Evolutionary conservation across 2,113 vertebrate genomes (phyloP).

Genomic region (Sebastes schlegelii): DNA sequence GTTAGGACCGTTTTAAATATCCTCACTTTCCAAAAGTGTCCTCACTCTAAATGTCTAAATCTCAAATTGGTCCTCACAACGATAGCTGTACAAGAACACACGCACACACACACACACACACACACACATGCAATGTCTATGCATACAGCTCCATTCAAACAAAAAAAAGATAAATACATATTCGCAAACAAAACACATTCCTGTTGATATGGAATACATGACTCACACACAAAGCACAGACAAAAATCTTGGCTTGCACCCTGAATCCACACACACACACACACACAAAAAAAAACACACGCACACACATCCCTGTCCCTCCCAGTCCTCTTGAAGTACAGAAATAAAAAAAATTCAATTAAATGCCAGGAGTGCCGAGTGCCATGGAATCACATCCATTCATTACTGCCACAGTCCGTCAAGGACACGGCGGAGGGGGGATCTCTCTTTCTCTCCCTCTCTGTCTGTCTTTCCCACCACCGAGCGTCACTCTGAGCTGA

Average conservation of each 20-base stretch:
- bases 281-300: not conserved
- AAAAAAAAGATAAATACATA: not conserved
- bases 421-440: slow-evolving; percentile 3
- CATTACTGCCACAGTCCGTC: slow-evolving; percentile 60
- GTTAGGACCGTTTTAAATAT: no score
- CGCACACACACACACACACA: not conserved
- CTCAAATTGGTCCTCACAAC: no score
- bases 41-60: no score
- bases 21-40: no score
- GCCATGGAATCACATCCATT: slow-evolving; percentile 53
- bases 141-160: not conserved
- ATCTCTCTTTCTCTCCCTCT: not conserved
- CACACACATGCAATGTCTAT: not conserved
- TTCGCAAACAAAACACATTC: not conserved
- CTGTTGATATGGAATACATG: not conserved
- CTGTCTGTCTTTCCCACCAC: slow-evolving; percentile 1
- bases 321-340: slow-evolving; percentile 21
- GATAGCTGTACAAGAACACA: not conserved
- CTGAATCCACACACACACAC: not conserved
- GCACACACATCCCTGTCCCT: slow-evolving; percentile 3
- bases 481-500: slow-evolving; percentile 15
- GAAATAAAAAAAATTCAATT: slow-evolving; percentile 71
- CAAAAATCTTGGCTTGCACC: not conserved
- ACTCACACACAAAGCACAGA: not conserved
- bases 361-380: slow-evolving; percentile 52